Evolutionary conservation across 1,140 invertebrate genomes (phyloP).

Genomic region (Gonioctena quinquepunctata): DNA sequence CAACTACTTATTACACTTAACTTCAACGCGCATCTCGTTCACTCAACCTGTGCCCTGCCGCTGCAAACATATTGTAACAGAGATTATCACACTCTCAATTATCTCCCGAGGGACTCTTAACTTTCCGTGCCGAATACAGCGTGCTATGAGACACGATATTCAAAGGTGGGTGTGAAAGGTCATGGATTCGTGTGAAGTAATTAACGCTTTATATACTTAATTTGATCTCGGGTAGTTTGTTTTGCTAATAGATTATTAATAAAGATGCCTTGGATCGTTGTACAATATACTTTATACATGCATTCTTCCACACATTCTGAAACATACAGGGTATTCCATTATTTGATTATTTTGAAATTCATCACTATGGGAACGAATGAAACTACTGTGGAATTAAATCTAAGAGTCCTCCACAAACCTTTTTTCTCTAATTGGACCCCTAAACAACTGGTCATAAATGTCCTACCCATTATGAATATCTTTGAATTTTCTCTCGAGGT

Average conservation of each 20-base stretch:
- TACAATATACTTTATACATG: too few relatives aligned
- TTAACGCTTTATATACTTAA: not conserved
- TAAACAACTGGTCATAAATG: too few relatives aligned
- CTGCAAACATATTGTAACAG: constrained; percentile 33
- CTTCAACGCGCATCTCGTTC: constrained; percentile 37
- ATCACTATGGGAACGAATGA: too few relatives aligned
- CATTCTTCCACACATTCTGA: too few relatives aligned
- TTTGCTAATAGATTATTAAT: not conserved
- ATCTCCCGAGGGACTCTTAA: constrained; percentile 16
- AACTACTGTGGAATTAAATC: too few relatives aligned
- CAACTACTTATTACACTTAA: constrained; percentile 47
- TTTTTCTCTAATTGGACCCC: too few relatives aligned
- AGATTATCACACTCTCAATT: constrained; percentile 36
- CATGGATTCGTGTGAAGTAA: not conserved
- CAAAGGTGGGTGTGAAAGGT: not conserved
- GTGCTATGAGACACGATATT: not conserved
- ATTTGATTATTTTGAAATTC: too few relatives aligned
- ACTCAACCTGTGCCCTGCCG: constrained; percentile 28
- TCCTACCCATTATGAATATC: too few relatives aligned
- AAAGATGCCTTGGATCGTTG: too few relatives aligned
- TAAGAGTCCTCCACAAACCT: too few relatives aligned
- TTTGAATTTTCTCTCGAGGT: too few relatives aligned
- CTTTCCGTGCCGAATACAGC: not conserved
- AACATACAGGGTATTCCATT: too few relatives aligned
- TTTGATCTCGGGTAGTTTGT: not conserved